A percentile compares a stretch with the other conserved stretches of the same genome.
phyloP scores from a whole-genome alignment of 2,888 invertebrate genomes.

The Stenichneumon culpator region DNA sequence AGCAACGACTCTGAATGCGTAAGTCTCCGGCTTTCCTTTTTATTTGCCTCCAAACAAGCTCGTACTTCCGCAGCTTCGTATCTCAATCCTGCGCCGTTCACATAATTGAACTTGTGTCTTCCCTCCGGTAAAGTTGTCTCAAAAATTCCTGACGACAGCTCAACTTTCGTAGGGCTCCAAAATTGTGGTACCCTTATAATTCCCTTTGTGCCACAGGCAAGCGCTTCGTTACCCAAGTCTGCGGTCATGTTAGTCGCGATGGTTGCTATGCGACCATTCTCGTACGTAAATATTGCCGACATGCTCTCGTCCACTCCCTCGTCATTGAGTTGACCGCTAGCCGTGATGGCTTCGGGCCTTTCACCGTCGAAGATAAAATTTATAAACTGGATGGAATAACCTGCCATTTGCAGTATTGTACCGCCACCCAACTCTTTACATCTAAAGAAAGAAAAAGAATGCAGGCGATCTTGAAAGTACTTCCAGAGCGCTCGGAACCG shows the following conservation, averaged over 20 bases:
- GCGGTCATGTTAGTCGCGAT: conserved; percentile 87
- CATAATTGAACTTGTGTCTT: conserved; percentile 88
- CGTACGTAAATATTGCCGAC: conserved; percentile 89
- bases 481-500: too few relatives aligned
- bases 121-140: conserved; percentile 89
- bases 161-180: conserved; percentile 91
- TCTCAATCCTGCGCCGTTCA: conserved; percentile 91
- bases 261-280: conserved; percentile 88
- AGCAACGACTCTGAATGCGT: conserved; percentile 89
- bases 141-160: conserved; percentile 88
- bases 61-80: conserved; percentile 93
- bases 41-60: conserved; percentile 89
- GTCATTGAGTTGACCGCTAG: conserved; percentile 89
- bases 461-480: neutral
- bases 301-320: conserved; percentile 91
- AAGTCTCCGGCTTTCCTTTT: conserved; percentile 90
- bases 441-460: conserved; percentile 81
- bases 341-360: conserved; percentile 89
- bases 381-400: conserved; percentile 91
- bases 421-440: conserved; percentile 92
- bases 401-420: conserved; percentile 91
- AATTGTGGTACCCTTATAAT: conserved; percentile 89
- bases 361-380: conserved; percentile 90
- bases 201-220: conserved; percentile 90
- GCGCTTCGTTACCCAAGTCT: conserved; percentile 88